Evolutionary conservation across 2,888 invertebrate genomes (phyloP).

Genomic region (Cylindroiulus punctatus): DNA sequence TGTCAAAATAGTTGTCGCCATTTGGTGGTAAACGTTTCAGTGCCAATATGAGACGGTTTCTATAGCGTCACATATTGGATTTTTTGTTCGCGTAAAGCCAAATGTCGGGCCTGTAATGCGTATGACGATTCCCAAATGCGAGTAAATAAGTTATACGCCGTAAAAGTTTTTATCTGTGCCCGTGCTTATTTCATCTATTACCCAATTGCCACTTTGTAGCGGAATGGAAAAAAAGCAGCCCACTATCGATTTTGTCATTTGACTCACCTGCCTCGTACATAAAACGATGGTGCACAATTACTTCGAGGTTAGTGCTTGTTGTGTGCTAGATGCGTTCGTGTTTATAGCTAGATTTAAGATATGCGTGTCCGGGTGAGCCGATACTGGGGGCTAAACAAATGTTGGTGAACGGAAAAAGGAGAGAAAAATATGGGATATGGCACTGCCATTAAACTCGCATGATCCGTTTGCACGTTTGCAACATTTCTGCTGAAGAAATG

Average conservation of each 20-base stretch:
- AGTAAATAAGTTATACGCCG: conserved; percentile 22
- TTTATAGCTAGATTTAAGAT: conserved; percentile 35
- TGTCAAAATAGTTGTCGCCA: neutral
- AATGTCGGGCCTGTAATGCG: neutral
- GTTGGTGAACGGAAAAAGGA: neutral
- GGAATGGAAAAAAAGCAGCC: neutral
- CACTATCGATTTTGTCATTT: conserved; percentile 40
- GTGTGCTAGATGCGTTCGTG: neutral
- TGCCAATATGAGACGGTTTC: neutral
- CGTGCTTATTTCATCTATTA: conserved; percentile 43
- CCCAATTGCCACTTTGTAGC: conserved; percentile 35
- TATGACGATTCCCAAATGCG: conserved; percentile 30
- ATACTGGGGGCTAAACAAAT: neutral
- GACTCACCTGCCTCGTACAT: conserved; percentile 40
- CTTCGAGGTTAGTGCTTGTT: conserved; percentile 20
- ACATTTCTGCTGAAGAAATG: conserved; percentile 3
- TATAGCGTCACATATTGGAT: neutral
- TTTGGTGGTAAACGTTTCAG: neutral
- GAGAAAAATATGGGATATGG: neutral
- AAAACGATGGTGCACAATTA: conserved; percentile 25
- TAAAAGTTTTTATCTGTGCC: conserved; percentile 37
- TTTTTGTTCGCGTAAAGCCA: neutral
- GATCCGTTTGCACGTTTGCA: neutral
- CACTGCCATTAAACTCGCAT: neutral
- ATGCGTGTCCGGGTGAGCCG: conserved; percentile 33